Evolutionary conservation across 2,797 vertebrate genomes (phyloP).

Genomic region (Squalus acanthias): DNA sequence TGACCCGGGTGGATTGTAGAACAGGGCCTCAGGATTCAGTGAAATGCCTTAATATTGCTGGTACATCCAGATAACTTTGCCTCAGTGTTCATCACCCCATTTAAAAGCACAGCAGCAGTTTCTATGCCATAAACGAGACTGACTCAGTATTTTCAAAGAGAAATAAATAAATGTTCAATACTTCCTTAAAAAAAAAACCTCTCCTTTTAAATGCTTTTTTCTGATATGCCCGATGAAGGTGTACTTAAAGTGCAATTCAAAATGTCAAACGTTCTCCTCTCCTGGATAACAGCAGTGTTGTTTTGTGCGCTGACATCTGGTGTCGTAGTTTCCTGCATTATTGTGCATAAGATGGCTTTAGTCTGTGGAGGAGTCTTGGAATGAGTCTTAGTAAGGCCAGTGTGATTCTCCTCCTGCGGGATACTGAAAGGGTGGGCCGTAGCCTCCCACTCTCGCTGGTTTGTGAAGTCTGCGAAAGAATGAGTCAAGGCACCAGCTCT

Average conservation of each 20-base stretch:
- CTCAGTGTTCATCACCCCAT: neutral
- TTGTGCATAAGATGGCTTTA: constrained; percentile 19
- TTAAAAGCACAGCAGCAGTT: neutral
- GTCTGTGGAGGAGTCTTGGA: constrained; percentile 39
- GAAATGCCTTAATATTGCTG: neutral
- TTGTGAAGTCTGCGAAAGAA: constrained; percentile 56
- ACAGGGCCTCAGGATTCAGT: neutral
- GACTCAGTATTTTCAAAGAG: neutral
- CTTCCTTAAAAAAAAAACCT: neutral
- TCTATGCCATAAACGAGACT: neutral
- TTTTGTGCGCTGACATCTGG: neutral
- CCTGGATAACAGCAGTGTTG: neutral
- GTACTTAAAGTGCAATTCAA: constrained; percentile 36
- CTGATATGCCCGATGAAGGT: neutral
- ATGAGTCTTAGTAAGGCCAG: constrained; percentile 45
- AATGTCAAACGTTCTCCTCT: constrained; percentile 29
- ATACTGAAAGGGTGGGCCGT: constrained; percentile 66
- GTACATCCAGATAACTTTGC: neutral
- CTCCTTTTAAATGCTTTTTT: constrained; percentile 16
- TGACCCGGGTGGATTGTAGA: neutral
- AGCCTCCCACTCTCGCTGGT: constrained; percentile 62
- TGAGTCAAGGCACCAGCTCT: constrained; percentile 41
- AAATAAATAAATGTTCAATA: constrained; percentile 1
- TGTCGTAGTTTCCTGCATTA: constrained; percentile 15
- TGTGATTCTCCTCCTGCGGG: constrained; percentile 48